Evolutionary conservation across 2,888 invertebrate species (phyloP).

Genomic region (Lasioglossum lativentre): DNA sequence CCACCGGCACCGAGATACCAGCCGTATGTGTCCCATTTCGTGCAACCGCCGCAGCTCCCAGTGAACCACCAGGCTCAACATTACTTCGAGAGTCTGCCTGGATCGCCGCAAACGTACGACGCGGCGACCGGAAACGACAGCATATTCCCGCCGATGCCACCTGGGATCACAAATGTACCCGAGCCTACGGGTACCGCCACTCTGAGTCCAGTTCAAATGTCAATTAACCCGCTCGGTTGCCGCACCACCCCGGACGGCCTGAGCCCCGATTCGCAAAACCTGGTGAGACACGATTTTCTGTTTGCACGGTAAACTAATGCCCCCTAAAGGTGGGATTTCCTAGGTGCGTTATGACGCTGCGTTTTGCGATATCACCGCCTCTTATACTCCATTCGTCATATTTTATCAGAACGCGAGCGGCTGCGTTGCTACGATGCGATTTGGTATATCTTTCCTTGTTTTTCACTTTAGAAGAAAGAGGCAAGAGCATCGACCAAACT

Average conservation of each 20-base stretch:
- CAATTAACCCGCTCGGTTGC: slow-evolving; percentile 73
- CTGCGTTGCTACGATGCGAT: too few species aligned
- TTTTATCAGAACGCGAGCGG: too few species aligned
- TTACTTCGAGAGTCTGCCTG: slow-evolving; percentile 40
- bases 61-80: slow-evolving; percentile 46
- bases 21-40: slow-evolving; percentile 15
- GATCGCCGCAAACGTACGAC: slow-evolving; percentile 36
- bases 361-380: too few species aligned
- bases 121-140: slow-evolving; percentile 19
- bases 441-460: too few species aligned
- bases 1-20: slow-evolving; percentile 5
- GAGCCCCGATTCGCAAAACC: slow-evolving; percentile 80
- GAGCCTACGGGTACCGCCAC: slow-evolving; percentile 81
- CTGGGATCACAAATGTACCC: slow-evolving; percentile 71
- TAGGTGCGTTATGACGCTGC: too few species aligned
- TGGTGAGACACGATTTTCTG: slow-evolving; percentile 71
- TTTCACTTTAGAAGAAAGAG: too few species aligned
- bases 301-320: background rate
- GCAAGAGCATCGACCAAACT: too few species aligned
- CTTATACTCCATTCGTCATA: too few species aligned
- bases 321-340: too few species aligned
- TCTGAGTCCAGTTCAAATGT: slow-evolving; percentile 80
- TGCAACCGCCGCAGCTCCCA: slow-evolving; percentile 33
- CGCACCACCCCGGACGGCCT: slow-evolving; percentile 73
- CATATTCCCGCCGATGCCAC: slow-evolving; percentile 51